Conservation (phyloP, 2,113 vertebrate species). For the Oncorhynchus masou region DNA sequence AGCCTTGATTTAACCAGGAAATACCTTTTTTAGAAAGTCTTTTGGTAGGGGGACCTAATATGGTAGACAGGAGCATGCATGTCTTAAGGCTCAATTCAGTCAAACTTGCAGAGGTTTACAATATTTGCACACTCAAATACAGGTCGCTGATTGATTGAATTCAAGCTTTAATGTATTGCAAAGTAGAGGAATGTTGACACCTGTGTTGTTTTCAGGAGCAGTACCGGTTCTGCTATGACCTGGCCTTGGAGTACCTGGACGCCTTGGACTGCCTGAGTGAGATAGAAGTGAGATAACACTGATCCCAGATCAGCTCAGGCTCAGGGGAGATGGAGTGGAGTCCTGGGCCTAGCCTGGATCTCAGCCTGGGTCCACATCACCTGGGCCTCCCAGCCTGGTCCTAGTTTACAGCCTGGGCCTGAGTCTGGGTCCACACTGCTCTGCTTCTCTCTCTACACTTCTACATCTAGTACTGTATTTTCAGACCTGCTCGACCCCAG, state of each 20-base stretch:
- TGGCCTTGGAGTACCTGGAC: constrained; percentile 77
- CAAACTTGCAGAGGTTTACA: too few relatives aligned
- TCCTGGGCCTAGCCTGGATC: constrained; percentile 2
- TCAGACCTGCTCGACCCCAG: constrained; percentile 5
- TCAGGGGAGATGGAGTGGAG: constrained; percentile 9
- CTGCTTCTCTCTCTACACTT: constrained; percentile 44
- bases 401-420: constrained; percentile 10
- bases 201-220: constrained; percentile 64
- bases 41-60: too few relatives aligned
- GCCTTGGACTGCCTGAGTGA: constrained; percentile 50
- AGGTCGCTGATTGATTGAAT: background rate
- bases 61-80: too few relatives aligned
- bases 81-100: too few relatives aligned
- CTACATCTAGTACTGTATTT: constrained; percentile 57
- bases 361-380: constrained; percentile 9
- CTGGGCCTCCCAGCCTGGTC: background rate
- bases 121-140: too few relatives aligned
- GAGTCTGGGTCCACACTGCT: constrained; percentile 39
- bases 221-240: constrained; percentile 79
- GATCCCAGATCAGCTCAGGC: constrained; percentile 24
- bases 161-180: background rate
- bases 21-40: too few relatives aligned
- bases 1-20: too few relatives aligned
- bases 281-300: constrained; percentile 72
- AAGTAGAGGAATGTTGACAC: background rate